Conservation (phyloP, 1,140 invertebrate species). For the Nephila pilipes region DNA sequence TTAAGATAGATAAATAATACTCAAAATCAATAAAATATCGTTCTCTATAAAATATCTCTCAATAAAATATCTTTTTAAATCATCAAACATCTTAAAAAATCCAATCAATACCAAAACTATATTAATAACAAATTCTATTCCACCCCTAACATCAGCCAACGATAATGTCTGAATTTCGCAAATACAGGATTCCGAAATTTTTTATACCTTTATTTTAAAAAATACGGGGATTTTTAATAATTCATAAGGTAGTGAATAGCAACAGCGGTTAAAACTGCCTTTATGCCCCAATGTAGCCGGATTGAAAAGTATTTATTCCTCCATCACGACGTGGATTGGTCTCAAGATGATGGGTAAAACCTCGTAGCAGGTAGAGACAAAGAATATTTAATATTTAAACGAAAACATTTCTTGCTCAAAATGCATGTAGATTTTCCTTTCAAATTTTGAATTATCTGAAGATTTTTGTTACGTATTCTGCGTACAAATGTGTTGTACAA, state of each 20-base stretch:
- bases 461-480: not conserved
- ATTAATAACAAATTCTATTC: too few species aligned
- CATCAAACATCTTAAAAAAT: too few species aligned
- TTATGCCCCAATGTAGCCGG: not conserved
- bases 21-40: too few species aligned
- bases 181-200: too few species aligned
- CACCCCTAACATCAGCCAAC: not conserved
- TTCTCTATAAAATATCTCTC: too few species aligned
- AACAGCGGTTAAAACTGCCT: constrained; percentile 1
- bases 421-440: constrained; percentile 10
- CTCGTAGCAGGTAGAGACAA: not conserved
- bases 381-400: constrained; percentile 3
- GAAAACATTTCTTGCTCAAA: not conserved
- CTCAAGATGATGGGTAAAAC: not conserved
- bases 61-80: too few species aligned
- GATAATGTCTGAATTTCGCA: not conserved
- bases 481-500: not conserved
- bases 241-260: not conserved
- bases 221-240: constrained; percentile 20
- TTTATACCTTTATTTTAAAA: not conserved
- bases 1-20: too few species aligned
- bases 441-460: not conserved
- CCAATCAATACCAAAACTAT: too few species aligned
- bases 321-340: not conserved
- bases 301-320: constrained; percentile 15